A percentile compares a stretch with the other conserved stretches of the same genome.
phyloP scores from a whole-genome alignment of 2,113 vertebrate species.

The Phainopepla nitens region DNA sequence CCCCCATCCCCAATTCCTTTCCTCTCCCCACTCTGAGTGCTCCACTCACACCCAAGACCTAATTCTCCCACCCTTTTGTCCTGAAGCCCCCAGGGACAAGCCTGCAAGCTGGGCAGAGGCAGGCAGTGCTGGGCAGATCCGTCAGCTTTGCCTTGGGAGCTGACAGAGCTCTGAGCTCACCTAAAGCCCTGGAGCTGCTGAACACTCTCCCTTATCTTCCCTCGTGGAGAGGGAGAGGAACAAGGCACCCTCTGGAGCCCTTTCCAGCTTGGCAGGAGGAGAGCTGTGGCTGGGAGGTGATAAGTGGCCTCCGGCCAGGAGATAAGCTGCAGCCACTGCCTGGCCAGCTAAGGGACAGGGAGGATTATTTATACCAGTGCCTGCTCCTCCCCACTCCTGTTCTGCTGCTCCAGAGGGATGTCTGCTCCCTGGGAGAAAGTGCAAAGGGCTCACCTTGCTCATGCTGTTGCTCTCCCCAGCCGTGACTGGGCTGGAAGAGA shows the following conservation, averaged over 20 bases:
- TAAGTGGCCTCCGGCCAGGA: not conserved
- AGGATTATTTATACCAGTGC: slow-evolving; percentile 28
- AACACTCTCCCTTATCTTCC: not conserved
- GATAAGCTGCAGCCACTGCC: not conserved
- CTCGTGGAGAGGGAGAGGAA: not conserved
- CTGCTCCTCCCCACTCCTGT: not conserved
- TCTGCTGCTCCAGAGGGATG: not conserved
- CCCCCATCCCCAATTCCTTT: not conserved
- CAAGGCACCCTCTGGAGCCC: not conserved
- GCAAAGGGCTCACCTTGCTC: not conserved
- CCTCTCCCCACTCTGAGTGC: rapidly evolving
- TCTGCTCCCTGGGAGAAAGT: not conserved
- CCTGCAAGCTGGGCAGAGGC: not conserved
- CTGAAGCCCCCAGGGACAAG: not conserved
- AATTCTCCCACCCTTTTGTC: not conserved
- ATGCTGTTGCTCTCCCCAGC: not conserved
- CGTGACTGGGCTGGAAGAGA: not conserved
- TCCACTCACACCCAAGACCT: not conserved
- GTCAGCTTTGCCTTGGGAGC: not conserved
- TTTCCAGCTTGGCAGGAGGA: not conserved
- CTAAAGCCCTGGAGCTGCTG: not conserved
- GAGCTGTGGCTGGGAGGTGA: not conserved
- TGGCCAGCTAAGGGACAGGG: not conserved
- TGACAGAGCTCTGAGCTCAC: not conserved
- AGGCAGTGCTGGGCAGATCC: not conserved